Conservation (phyloP, 2,888 invertebrate species). For the Sarcophaga caerulescens region DNA sequence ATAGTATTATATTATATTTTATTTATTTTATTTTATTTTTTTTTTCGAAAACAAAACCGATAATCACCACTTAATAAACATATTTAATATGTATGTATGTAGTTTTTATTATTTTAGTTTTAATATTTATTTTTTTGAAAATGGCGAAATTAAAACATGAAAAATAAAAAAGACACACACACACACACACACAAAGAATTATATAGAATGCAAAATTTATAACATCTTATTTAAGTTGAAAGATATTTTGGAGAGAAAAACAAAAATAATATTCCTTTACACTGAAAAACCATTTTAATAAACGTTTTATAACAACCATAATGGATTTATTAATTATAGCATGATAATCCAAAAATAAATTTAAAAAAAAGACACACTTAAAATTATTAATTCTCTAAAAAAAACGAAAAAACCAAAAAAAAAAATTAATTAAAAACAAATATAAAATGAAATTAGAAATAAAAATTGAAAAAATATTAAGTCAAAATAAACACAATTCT, state of each 20-base stretch:
- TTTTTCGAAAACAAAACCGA: constrained; percentile 54
- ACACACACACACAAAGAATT: constrained; percentile 44
- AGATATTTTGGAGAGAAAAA: constrained; percentile 5
- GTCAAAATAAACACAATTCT: constrained; percentile 62
- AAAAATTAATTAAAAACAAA: constrained; percentile 3
- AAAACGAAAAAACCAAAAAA: constrained; percentile 15
- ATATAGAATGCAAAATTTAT: constrained; percentile 1
- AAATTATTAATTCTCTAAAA: constrained; percentile 43
- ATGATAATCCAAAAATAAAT: constrained; percentile 38
- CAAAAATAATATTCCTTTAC: constrained; percentile 22
- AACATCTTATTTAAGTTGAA: background rate
- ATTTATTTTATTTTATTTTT: background rate
- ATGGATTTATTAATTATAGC: constrained; percentile 51
- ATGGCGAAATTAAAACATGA: background rate
- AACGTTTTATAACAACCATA: constrained; percentile 40
- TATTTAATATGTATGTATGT: constrained; percentile 60
- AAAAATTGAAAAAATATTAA: background rate
- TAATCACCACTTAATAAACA: constrained; percentile 63
- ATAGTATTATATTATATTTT: constrained; percentile 42
- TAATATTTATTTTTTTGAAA: constrained; percentile 38
- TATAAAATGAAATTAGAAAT: too few relatives aligned
- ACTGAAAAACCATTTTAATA: constrained; percentile 53
- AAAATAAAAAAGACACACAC: constrained; percentile 32
- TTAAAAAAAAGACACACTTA: constrained; percentile 31
- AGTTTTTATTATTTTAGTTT: constrained; percentile 38